Evolutionary conservation across 2,797 vertebrate genomes (phyloP).

Genomic region (Enteromius argenteus): DNA sequence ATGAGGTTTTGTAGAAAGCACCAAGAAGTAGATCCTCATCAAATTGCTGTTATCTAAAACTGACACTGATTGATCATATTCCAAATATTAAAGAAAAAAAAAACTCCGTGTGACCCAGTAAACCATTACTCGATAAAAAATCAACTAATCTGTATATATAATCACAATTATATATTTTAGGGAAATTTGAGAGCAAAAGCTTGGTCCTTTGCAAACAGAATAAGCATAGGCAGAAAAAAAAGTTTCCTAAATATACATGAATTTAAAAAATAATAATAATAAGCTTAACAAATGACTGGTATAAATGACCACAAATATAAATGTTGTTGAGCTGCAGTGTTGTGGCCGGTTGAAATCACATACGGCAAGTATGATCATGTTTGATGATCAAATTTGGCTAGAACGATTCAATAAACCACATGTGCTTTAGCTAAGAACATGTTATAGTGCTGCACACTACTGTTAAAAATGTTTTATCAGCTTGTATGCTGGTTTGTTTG

Average conservation of each 20-base stretch:
- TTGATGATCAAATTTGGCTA: slow-evolving; percentile 27
- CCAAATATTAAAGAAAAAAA: slow-evolving; percentile 11
- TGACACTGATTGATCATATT: slow-evolving; percentile 32
- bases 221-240: neutral
- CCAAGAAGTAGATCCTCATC: slow-evolving; percentile 21
- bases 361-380: slow-evolving; percentile 17
- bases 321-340: slow-evolving; percentile 42
- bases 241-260: slow-evolving; percentile 44
- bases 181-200: slow-evolving; percentile 20
- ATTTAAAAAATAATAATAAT: slow-evolving; percentile 15
- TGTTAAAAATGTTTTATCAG: slow-evolving; percentile 38
- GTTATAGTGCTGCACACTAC: slow-evolving; percentile 50
- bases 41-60: slow-evolving; percentile 29
- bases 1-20: slow-evolving; percentile 48
- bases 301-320: slow-evolving; percentile 41
- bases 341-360: slow-evolving; percentile 31
- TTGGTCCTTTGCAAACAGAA: slow-evolving; percentile 39
- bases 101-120: slow-evolving; percentile 28
- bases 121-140: slow-evolving; percentile 27
- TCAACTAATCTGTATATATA: slow-evolving; percentile 7
- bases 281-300: slow-evolving; percentile 68
- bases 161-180: slow-evolving; percentile 3
- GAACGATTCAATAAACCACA: slow-evolving; percentile 28
- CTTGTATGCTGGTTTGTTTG: slow-evolving; percentile 28
- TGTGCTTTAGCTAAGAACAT: slow-evolving; percentile 62